Evolutionary conservation across 2,888 invertebrate genomes (phyloP).

Genomic region (Diabrotica balteata): DNA sequence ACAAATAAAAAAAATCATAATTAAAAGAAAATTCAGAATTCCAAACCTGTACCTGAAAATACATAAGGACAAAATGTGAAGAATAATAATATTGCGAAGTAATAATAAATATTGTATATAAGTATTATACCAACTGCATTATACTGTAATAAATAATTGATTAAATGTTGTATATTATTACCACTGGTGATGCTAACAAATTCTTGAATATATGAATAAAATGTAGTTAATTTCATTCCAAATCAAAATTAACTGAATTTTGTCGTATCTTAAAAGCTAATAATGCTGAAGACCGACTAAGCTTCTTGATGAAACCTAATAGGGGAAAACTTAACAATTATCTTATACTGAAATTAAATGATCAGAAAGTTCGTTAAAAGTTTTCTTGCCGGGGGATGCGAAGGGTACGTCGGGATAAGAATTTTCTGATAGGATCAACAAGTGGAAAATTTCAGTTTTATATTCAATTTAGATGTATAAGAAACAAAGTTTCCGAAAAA

Average conservation of each 20-base stretch:
- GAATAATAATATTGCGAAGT: too few species aligned
- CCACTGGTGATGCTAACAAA: too few species aligned
- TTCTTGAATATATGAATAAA: too few species aligned
- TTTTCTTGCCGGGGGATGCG: conserved; percentile 10
- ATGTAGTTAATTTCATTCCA: neutral
- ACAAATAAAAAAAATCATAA: too few species aligned
- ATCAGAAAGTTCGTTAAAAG: conserved; percentile 25
- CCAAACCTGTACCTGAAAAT: too few species aligned
- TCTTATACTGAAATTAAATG: conserved; percentile 18
- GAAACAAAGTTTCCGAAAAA: neutral
- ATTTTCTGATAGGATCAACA: conserved; percentile 12
- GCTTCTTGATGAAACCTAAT: conserved; percentile 18
- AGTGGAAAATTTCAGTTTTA: conserved; percentile 23
- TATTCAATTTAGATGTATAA: conserved; percentile 17
- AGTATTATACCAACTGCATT: too few species aligned
- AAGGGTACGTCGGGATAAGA: neutral
- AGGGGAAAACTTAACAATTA: conserved; percentile 20
- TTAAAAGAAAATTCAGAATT: too few species aligned
- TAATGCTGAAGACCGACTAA: neutral
- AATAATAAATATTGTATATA: too few species aligned
- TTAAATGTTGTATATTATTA: too few species aligned
- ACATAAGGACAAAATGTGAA: too few species aligned
- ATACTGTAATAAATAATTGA: too few species aligned
- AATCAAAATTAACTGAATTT: neutral
- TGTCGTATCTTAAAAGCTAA: neutral